Conservation (phyloP, 2,797 vertebrate genomes). For the Ptychadena robeensis region DNA sequence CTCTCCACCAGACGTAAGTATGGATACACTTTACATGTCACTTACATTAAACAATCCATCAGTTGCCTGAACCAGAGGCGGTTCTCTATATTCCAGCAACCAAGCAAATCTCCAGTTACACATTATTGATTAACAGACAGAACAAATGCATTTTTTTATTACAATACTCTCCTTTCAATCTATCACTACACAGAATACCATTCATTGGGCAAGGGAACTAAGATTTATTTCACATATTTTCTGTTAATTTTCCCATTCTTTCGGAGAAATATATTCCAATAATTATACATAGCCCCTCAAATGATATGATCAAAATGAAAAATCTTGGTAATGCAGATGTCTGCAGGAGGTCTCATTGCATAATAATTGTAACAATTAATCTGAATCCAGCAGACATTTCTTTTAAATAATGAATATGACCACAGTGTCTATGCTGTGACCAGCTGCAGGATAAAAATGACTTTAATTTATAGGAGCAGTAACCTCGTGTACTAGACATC, state of each 20-base stretch:
- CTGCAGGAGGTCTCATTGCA: slow-evolving; percentile 21
- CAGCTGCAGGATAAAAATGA: not conserved
- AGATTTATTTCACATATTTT: slow-evolving; percentile 1
- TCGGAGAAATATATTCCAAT: slow-evolving; percentile 24
- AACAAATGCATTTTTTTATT: slow-evolving; percentile 10
- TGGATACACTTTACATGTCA: not conserved
- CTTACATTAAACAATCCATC: not conserved
- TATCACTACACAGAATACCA: slow-evolving; percentile 6
- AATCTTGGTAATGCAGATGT: slow-evolving; percentile 33
- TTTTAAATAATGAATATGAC: slow-evolving; percentile 41
- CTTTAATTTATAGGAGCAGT: not conserved
- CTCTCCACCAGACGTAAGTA: too few relatives aligned
- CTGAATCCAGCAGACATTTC: not conserved
- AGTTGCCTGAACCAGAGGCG: not conserved
- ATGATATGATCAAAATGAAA: slow-evolving; percentile 10
- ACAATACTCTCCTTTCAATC: not conserved
- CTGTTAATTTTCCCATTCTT: not conserved
- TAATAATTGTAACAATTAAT: slow-evolving; percentile 53
- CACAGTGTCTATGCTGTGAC: not conserved
- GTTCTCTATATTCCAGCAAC: slow-evolving; percentile 12
- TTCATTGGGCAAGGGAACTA: slow-evolving; percentile 5
- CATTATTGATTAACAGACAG: slow-evolving; percentile 23
- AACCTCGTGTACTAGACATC: not conserved
- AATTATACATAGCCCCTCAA: slow-evolving; percentile 20
- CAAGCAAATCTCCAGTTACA: slow-evolving; percentile 5